phyloP scores from a whole-genome alignment of 2,888 invertebrate genomes.

The Caprella mutica region DNA sequence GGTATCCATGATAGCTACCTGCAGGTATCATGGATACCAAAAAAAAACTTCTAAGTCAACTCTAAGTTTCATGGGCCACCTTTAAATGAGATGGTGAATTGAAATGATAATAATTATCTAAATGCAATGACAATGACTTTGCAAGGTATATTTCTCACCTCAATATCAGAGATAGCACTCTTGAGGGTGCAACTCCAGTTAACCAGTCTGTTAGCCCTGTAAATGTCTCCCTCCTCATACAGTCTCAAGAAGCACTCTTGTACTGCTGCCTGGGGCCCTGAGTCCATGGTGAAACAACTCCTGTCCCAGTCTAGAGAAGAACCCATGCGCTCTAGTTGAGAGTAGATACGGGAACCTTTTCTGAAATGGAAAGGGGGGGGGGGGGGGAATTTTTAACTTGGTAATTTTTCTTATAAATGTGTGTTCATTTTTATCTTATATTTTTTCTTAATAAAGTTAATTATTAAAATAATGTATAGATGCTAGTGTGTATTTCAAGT shows the following conservation, averaged over 20 bases:
- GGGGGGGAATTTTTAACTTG: too few relatives aligned
- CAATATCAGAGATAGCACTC: slow-evolving; percentile 97
- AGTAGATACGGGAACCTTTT: slow-evolving; percentile 60
- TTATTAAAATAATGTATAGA: too few relatives aligned
- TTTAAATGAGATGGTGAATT: too few relatives aligned
- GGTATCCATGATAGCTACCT: too few relatives aligned
- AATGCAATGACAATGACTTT: neutral
- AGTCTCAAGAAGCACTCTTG: slow-evolving; percentile 85
- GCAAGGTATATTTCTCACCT: slow-evolving; percentile 46
- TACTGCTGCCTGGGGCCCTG: slow-evolving; percentile 54
- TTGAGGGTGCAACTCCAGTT: slow-evolving; percentile 97
- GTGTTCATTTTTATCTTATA: too few relatives aligned
- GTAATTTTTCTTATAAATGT: too few relatives aligned
- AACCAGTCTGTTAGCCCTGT: slow-evolving; percentile 83
- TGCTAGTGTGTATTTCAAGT: too few relatives aligned
- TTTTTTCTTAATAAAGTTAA: too few relatives aligned
- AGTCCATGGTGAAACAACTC: slow-evolving; percentile 63
- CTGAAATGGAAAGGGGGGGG: slow-evolving; percentile 40
- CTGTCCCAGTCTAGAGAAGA: slow-evolving; percentile 91
- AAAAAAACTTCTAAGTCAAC: too few relatives aligned
- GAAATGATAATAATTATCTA: neutral
- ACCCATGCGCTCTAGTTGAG: slow-evolving; percentile 76
- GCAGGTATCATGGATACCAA: too few relatives aligned
- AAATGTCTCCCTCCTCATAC: slow-evolving; percentile 64
- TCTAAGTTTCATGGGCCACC: too few relatives aligned